phyloP scores from a whole-genome alignment of 2,797 vertebrate genomes.

The Clarias laeviceps region DNA sequence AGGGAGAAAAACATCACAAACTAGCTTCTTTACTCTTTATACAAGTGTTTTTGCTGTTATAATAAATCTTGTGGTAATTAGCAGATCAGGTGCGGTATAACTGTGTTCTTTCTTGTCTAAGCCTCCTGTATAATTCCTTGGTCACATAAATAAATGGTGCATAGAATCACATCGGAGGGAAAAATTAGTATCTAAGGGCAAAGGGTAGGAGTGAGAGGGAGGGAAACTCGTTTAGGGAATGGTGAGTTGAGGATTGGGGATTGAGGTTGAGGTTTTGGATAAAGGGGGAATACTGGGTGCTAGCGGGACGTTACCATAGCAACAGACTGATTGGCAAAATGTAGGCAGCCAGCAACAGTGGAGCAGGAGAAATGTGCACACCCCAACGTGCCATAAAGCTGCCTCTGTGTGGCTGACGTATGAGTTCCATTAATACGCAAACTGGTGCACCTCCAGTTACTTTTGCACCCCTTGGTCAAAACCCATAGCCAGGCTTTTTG shows the following conservation, averaged over 20 bases:
- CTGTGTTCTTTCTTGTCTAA: constrained; percentile 54
- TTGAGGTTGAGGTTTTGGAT: constrained; percentile 57
- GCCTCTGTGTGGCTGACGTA: constrained; percentile 92
- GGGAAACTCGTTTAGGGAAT: constrained; percentile 46
- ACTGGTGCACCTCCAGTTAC: constrained; percentile 76
- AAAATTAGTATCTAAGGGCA: constrained; percentile 30
- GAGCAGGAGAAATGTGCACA: constrained; percentile 91
- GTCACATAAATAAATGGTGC: constrained; percentile 84
- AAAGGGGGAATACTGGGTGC: constrained; percentile 65
- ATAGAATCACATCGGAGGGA: constrained; percentile 66
- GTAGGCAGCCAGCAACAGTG: constrained; percentile 85
- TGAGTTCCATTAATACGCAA: constrained; percentile 93
- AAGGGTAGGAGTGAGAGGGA: constrained; percentile 38
- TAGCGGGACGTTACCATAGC: constrained; percentile 88
- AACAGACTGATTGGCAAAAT: constrained; percentile 99
- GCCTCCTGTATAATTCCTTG: constrained; percentile 78
- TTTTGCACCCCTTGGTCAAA: constrained; percentile 38
- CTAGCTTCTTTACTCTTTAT: neutral
- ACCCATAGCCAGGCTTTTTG: constrained; percentile 31
- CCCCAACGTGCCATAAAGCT: constrained; percentile 98
- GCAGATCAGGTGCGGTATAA: constrained; percentile 49
- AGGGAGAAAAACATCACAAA: neutral
- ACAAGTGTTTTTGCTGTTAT: neutral
- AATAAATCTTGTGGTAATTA: neutral
- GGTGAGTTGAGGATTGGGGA: constrained; percentile 55